Conservation (phyloP, 1,140 invertebrate species). For the Neodiprion virginianus region DNA sequence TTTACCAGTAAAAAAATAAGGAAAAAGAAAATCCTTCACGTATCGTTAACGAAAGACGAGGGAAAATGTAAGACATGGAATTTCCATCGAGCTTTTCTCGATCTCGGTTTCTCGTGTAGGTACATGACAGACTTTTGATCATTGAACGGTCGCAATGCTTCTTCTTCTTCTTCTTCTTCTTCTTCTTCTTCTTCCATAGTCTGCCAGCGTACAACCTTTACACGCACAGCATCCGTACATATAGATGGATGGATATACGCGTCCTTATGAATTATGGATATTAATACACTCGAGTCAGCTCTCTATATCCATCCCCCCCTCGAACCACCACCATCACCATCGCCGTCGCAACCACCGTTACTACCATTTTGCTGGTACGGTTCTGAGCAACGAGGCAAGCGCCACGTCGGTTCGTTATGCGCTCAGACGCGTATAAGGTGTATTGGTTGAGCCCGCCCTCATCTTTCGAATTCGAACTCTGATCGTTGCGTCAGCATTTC, state of each 20-base stretch:
- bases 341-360: slow-evolving; percentile 1
- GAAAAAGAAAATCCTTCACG: too few relatives aligned
- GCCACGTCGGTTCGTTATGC: too few relatives aligned
- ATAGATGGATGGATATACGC: not conserved
- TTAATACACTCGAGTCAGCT: slow-evolving; percentile 30
- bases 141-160: too few relatives aligned
- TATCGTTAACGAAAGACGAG: too few relatives aligned
- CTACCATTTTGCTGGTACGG: slow-evolving; percentile 5
- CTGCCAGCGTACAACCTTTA: not conserved
- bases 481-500: slow-evolving; percentile 18
- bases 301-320: slow-evolving; percentile 14
- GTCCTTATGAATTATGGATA: slow-evolving; percentile 37
- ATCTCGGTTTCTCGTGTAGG: too few relatives aligned
- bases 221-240: too few relatives aligned
- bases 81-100: too few relatives aligned
- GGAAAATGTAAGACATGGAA: too few relatives aligned
- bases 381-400: not conserved
- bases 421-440: not conserved
- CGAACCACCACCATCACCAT: not conserved
- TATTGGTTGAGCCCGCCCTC: slow-evolving; percentile 6
- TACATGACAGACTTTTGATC: too few relatives aligned
- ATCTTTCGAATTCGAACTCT: slow-evolving; percentile 16
- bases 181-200: not conserved
- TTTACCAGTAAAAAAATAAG: too few relatives aligned
- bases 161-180: not conserved